A percentile compares a stretch with the other conserved stretches of the same genome.
Conservation (phyloP, 2,797 vertebrate genomes). For the Myotis planiceps region DNA sequence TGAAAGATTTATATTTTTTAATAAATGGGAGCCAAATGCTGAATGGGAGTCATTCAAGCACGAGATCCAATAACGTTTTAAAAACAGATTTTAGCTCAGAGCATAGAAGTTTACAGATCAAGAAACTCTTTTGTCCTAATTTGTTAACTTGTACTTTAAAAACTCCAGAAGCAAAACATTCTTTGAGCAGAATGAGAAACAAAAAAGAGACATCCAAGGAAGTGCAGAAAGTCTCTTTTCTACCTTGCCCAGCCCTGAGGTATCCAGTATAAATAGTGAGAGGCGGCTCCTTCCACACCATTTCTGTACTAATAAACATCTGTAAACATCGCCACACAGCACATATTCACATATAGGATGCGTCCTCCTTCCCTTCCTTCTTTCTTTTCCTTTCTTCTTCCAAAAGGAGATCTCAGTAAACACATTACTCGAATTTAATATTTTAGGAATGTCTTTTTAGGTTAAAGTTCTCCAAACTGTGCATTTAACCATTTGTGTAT, state of each 20-base stretch:
- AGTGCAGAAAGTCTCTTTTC: background rate
- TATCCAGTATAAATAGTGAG: background rate
- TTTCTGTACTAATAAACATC: background rate
- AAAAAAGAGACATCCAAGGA: background rate
- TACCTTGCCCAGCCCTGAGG: fast-evolving
- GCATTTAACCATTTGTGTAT: background rate
- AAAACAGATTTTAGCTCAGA: background rate
- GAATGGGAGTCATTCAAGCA: background rate
- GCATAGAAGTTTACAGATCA: background rate
- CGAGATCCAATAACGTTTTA: background rate
- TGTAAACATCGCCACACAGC: background rate
- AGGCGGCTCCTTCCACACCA: too few species aligned
- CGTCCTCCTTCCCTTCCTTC: fast-evolving
- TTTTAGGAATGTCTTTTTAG: background rate
- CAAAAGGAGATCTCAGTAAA: background rate
- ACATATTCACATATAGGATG: fast-evolving
- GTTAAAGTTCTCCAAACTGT: background rate
- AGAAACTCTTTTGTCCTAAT: background rate
- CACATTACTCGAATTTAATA: background rate
- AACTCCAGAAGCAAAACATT: background rate
- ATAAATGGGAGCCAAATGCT: slow-evolving; percentile 38
- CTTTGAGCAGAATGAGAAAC: background rate
- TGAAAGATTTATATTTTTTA: slow-evolving; percentile 61
- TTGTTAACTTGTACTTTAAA: background rate
- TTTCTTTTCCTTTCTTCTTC: background rate